phyloP scores from a whole-genome alignment of 2,113 vertebrate species.

The Prolemur simus region DNA sequence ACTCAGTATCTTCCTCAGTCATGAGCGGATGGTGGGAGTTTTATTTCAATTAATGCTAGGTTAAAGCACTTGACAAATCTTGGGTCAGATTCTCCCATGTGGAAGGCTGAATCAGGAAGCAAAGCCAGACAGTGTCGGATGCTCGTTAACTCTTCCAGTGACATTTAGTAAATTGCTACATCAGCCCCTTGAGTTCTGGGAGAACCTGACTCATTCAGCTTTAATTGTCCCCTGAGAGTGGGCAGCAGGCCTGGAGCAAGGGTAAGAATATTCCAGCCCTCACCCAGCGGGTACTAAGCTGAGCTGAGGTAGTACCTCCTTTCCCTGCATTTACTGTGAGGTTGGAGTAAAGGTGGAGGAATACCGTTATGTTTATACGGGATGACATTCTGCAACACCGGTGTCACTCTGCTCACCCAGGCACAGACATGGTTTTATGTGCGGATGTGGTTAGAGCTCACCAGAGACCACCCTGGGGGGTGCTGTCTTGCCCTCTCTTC shows the following conservation, averaged over 20 bases:
- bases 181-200: neutral
- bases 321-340: neutral
- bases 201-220: neutral
- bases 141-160: neutral
- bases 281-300: rapidly evolving
- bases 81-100: neutral
- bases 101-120: neutral
- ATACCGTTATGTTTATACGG: neutral
- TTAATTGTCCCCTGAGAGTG: neutral
- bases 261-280: neutral
- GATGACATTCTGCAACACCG: neutral
- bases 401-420: neutral
- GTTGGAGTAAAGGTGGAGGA: neutral
- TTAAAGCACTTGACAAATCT: neutral
- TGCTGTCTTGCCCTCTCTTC: no score
- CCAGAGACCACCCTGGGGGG: neutral
- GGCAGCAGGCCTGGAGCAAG: neutral
- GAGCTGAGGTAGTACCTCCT: no score
- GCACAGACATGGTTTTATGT: neutral
- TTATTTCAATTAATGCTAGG: neutral
- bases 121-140: neutral
- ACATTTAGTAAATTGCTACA: neutral
- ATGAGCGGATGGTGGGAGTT: neutral
- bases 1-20: neutral
- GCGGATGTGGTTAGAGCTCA: neutral